Percentiles rank a stretch among this genome's conserved stretches.
Conservation (phyloP, 2,113 vertebrate species). For the Nothoprocta perdicaria region DNA sequence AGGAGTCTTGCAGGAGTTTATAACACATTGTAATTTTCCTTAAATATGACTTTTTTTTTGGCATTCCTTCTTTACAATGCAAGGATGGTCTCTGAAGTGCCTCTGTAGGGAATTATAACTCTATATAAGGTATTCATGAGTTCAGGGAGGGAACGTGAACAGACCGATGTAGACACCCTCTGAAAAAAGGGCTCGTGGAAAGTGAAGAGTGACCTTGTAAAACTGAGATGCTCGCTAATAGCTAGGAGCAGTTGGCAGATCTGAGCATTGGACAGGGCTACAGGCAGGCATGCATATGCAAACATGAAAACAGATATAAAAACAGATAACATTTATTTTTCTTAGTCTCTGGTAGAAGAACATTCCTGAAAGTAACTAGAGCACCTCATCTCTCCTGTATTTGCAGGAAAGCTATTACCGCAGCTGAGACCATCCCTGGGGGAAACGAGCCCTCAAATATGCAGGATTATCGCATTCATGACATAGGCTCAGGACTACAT, state of each 20-base stretch:
- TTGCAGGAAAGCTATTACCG: conserved; percentile 26
- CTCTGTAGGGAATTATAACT: neutral
- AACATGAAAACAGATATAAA: conserved; percentile 52
- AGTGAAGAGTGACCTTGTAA: neutral
- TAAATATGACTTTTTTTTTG: neutral
- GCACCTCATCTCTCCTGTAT: neutral
- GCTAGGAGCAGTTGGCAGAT: conserved; percentile 13
- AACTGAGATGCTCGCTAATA: neutral
- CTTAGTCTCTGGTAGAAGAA: conserved; percentile 12
- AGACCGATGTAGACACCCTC: neutral
- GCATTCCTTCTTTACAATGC: neutral
- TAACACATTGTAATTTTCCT: neutral
- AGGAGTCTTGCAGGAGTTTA: neutral
- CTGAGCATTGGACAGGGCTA: neutral
- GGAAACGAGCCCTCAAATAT: rapidly evolving
- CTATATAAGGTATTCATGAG: neutral
- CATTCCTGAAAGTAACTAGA: conserved; percentile 62
- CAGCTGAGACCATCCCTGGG: neutral
- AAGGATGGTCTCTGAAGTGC: neutral
- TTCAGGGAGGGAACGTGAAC: neutral
- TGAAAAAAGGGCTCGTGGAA: conserved; percentile 2
- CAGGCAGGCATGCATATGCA: conserved; percentile 45
- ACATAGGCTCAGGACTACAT: rapidly evolving
- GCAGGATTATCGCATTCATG: rapidly evolving
- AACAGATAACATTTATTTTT: conserved; percentile 46